Conservation (phyloP, 2,797 vertebrate genomes). For the Platyrinchus mystaceus region DNA sequence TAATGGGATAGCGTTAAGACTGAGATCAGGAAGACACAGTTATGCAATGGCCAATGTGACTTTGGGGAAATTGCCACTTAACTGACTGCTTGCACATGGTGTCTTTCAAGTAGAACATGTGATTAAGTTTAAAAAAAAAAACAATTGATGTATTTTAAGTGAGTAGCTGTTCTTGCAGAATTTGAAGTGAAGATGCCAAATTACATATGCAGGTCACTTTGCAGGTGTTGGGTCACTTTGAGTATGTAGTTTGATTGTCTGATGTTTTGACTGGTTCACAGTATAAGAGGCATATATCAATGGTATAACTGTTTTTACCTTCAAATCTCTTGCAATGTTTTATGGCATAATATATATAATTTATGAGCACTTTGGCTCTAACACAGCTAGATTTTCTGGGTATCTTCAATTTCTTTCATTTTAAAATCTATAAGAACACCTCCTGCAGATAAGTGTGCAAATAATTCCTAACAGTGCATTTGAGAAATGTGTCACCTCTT, state of each 20-base stretch:
- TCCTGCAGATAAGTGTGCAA: background rate
- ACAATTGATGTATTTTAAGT: background rate
- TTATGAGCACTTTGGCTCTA: slow-evolving; percentile 20
- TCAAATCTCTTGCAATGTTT: background rate
- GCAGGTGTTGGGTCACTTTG: background rate
- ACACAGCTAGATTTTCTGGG: background rate
- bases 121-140: background rate
- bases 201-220: background rate
- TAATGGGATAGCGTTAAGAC: background rate
- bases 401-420: background rate
- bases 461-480: background rate
- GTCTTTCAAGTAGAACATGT: background rate
- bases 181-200: background rate
- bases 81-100: background rate
- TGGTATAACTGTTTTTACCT: background rate
- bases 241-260: background rate
- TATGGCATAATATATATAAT: background rate
- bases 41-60: background rate
- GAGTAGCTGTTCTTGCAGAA: background rate
- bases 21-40: background rate
- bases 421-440: background rate
- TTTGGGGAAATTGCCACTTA: background rate
- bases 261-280: background rate
- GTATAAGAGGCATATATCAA: background rate
- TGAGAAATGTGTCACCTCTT: background rate